These are phyloP conservation scores for Brachionus paranguensis DNA, from an alignment of 1,140 invertebrate species.

Conservation along the genomic window DNA sequence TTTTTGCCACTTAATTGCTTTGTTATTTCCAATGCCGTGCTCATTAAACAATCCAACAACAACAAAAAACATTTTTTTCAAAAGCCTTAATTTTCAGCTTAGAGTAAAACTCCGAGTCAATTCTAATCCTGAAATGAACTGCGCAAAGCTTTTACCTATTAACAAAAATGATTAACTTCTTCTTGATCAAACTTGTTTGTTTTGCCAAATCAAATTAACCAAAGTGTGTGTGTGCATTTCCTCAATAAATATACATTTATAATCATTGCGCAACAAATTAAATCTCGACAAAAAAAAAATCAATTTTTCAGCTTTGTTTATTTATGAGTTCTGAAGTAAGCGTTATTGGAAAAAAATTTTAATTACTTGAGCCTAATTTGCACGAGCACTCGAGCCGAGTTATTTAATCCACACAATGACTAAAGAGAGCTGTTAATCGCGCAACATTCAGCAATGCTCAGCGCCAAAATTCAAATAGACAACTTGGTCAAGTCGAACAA, in stretches of 20 bases:
- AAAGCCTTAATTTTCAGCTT: no score
- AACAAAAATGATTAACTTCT: background rate
- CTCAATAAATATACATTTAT: background rate
- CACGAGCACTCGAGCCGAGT: background rate
- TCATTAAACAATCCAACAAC: no score
- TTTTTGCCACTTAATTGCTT: no score
- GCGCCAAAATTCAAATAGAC: background rate
- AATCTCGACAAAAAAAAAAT: background rate
- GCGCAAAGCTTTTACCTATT: background rate
- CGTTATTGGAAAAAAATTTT: background rate
- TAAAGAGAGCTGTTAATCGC: background rate
- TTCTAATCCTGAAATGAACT: no score
- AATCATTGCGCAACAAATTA: background rate
- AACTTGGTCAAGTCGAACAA: conserved; percentile 19
- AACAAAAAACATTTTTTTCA: no score
- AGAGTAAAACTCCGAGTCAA: no score
- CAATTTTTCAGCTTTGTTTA: background rate
- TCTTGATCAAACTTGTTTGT: background rate
- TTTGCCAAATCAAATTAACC: background rate
- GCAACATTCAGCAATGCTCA: background rate
- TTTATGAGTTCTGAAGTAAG: background rate
- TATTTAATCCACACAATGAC: background rate
- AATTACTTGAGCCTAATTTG: background rate
- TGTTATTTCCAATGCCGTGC: no score
- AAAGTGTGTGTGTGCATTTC: background rate